Conservation (phyloP, 2,113 vertebrate species). For the Chaetops frenatus region DNA sequence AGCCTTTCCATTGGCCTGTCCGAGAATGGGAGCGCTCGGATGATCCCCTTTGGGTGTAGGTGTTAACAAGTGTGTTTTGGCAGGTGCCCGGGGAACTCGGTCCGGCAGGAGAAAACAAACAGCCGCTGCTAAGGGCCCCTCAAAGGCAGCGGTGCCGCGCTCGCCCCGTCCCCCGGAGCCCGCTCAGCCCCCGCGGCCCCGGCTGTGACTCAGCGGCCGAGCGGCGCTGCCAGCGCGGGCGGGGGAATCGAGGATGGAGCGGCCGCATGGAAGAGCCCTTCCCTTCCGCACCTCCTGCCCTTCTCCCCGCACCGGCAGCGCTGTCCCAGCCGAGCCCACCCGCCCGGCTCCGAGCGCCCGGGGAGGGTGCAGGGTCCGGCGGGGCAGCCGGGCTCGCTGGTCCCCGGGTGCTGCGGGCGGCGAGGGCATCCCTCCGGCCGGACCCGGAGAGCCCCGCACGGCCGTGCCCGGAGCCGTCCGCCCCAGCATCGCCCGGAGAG, state of each 20-base stretch:
- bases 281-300: background rate
- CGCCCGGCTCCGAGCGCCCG: background rate
- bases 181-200: background rate
- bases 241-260: background rate
- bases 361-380: background rate
- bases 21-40: background rate
- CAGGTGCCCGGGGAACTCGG: slow-evolving; percentile 5
- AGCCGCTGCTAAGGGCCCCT: background rate
- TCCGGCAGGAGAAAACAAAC: background rate
- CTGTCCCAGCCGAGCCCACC: background rate
- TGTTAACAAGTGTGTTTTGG: background rate
- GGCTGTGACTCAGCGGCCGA: background rate
- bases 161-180: background rate
- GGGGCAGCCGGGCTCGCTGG: background rate
- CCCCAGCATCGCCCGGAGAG: background rate
- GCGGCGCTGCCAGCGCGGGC: background rate
- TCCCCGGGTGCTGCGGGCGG: background rate
- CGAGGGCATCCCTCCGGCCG: background rate
- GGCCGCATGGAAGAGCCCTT: background rate
- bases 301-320: background rate
- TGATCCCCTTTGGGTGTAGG: background rate
- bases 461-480: background rate
- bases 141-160: background rate
- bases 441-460: background rate
- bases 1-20: background rate